Conservation (phyloP, 2,113 vertebrate genomes). For the Oreochromis tanganicae region DNA sequence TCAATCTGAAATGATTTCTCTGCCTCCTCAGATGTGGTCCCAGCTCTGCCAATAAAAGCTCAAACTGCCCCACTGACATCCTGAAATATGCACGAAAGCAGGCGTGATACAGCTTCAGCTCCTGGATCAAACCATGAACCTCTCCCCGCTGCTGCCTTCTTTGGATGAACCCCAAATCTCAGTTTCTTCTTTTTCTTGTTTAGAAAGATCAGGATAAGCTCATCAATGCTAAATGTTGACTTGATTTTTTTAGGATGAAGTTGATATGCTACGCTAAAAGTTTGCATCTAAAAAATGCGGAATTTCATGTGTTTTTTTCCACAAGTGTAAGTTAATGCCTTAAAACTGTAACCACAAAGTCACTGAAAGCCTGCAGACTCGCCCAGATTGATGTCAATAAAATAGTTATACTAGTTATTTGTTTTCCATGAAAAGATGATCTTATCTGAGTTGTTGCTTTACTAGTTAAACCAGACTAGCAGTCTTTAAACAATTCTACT, state of each 20-base stretch:
- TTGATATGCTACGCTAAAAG: not conserved
- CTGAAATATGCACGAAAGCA: not conserved
- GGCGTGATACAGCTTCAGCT: not conserved
- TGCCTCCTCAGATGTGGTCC: not conserved
- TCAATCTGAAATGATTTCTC: not conserved
- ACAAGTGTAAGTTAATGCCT: not conserved
- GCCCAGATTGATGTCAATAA: not conserved
- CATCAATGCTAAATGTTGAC: not conserved
- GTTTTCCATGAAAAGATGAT: not conserved
- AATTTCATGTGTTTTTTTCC: not conserved
- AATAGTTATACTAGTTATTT: not conserved
- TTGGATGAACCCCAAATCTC: not conserved
- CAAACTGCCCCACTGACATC: not conserved
- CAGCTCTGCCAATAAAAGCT: not conserved
- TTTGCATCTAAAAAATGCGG: not conserved
- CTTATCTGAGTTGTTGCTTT: not conserved
- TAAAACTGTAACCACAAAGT: not conserved
- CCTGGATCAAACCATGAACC: not conserved
- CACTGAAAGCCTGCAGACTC: not conserved
- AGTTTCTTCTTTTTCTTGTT: not conserved
- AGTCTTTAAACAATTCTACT: not conserved
- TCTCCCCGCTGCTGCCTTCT: not conserved
- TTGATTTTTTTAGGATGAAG: not conserved
- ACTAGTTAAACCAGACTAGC: not conserved
- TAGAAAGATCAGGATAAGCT: not conserved